Base-by-base conservation (phyloP, 92 coral and sea anemone species). In the Heliopora coerulea region DNA sequence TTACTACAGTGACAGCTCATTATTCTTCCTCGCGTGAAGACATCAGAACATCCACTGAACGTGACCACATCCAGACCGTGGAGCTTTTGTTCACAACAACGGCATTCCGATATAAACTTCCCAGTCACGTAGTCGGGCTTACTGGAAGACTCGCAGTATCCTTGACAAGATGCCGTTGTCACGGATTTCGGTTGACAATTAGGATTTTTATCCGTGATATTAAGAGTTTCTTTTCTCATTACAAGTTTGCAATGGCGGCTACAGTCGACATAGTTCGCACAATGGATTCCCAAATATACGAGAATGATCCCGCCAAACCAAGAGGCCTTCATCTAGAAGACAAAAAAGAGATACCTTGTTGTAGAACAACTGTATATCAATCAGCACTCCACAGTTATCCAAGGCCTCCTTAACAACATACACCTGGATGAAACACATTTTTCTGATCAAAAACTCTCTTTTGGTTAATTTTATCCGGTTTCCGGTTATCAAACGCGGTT, bases 41-140 rank as follows among this genome's bases (percentile, higher is more conserved):
- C 74, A 28, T 67, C 54, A 8, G 18, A 20, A 48, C 74, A 67
- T 14, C 74, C 74, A 8, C 11, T 49, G 20, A 67, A 67, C 0
- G 59, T 44, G 29, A 67, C 26, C 30, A 11, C 31, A 3, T 67
- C 54, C 0, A 1, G 40, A 10, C 17, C 37, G 23, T 24, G 19
- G 0, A 27, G 58, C 19, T 25, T 49, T 8, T 44, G 32, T 1
- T 20, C 20, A 33, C 74, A 67, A 15, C 74, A 67, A 1, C 20
- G 14, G 59, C 74, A 67, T 18, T 0, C 33, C 24, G 2, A 14
- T 14, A 0, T 33, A 12, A 67, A 67, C 29, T 12, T 3, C 23
- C 59, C 58, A 0, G 0, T 6, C 21, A 1, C 1, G 15, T 2
- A 32, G 35, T 49, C 8, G 3, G 74, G 74, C 59, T 13, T 11